Evolutionary conservation across 2,797 vertebrate genomes (phyloP).

Genomic region (Scolopax bukidnonensis): DNA sequence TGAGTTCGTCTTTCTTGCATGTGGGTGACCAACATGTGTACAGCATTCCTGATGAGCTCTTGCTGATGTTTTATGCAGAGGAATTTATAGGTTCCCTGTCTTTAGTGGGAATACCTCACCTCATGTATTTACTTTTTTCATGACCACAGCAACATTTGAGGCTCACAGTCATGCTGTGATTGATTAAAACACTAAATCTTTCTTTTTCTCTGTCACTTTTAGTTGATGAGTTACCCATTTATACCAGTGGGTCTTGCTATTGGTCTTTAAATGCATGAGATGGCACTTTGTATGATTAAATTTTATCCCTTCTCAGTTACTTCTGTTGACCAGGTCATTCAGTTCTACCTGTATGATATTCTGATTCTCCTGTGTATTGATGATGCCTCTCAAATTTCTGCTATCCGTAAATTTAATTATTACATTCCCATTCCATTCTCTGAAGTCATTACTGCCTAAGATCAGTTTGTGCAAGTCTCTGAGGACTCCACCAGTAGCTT

Average conservation of each 20-base stretch:
- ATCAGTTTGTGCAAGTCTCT: background rate
- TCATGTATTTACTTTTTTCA: background rate
- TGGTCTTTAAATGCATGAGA: background rate
- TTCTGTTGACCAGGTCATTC: background rate
- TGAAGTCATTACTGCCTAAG: background rate
- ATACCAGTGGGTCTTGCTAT: background rate
- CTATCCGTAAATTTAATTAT: background rate
- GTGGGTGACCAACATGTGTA: background rate
- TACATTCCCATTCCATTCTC: background rate
- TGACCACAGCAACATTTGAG: background rate
- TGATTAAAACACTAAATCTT: conserved; percentile 40
- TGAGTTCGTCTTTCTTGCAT: background rate
- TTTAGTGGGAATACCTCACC: background rate
- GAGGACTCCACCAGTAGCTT: background rate
- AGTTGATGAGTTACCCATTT: background rate
- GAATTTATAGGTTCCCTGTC: background rate
- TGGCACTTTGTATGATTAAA: background rate
- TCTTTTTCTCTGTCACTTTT: background rate
- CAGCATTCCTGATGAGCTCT: background rate
- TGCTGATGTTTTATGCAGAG: background rate
- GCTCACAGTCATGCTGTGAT: background rate
- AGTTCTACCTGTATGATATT: background rate
- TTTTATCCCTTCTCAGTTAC: background rate
- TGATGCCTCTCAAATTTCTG: background rate
- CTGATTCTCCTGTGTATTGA: background rate